Evolutionary conservation across 2,888 invertebrate genomes (phyloP), one percentile per base, ranked within the genome.

Genomic region (Thelaira solivaga): DNA sequence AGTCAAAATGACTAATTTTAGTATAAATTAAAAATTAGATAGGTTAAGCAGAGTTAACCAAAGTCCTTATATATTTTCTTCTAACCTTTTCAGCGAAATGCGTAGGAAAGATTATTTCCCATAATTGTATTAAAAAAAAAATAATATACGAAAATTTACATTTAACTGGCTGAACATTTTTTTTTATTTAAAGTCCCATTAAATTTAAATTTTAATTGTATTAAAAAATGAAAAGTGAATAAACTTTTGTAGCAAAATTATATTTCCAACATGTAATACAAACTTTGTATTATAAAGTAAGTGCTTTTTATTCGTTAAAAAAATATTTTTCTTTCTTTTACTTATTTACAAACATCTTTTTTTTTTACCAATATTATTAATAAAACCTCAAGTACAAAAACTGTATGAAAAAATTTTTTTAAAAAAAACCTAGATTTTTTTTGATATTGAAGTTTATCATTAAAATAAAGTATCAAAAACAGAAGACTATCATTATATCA

Each of bases 391-490:
- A 67, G 45, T 13, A 67, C 16, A 41, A 16, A n/a, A n/a, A n/a
- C n/a, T n/a, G n/a, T n/a, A n/a, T n/a, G 20, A 34, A 16, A 22
- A 55, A 11, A 16, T 41, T 11, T 2, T 5, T 39, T 18, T 18
- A 11, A 16, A 64, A 8, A 53, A 26, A 16, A 39, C 13, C 22
- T 24, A 31, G 3, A 34, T 10, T 16, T 7, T 6, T 39, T 5
- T 43, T 29, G 29, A 18, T 51, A 49, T 26, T 57, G 13, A 57
- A 69, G 47, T 13, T 59, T 69, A 29, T 69, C 39, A 69, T 59
- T 39, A 59, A 69, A 59, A 69, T 36, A 34, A 29, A n/a, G n/a
- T 39, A 39, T 20, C 26, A 69, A n/a, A 36, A 57, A 68, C 26
- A 68, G 41, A 57, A 26, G 55, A 68, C 45, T 47, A 18, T 68